Conservation (phyloP, 2,888 invertebrate genomes). For the Orchestes rusci region DNA sequence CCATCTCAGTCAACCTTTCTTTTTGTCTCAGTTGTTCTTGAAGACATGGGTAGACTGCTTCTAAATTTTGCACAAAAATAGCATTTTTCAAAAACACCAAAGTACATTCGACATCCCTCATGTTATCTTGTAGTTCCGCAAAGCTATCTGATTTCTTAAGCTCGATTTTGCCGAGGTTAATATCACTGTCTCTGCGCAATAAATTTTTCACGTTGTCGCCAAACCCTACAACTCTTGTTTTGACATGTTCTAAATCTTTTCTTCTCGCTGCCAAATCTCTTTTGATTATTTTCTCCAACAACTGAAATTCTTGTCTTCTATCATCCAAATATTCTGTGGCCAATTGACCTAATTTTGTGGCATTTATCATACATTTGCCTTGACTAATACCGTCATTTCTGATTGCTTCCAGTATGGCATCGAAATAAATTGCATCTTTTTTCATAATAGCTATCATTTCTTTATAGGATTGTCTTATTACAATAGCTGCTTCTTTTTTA, state of each 20-base stretch:
- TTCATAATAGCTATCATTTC: slow-evolving; percentile 56
- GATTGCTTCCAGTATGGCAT: slow-evolving; percentile 53
- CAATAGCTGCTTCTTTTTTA: slow-evolving; percentile 57
- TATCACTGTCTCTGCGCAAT: slow-evolving; percentile 42
- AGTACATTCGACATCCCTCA: slow-evolving; percentile 40
- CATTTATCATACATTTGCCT: slow-evolving; percentile 55
- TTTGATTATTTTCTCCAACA: slow-evolving; percentile 53
- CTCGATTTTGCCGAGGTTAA: slow-evolving; percentile 34
- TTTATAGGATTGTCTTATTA: slow-evolving; percentile 56
- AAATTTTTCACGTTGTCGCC: slow-evolving; percentile 44
- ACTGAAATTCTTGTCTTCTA: slow-evolving; percentile 53
- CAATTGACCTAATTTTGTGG: slow-evolving; percentile 59
- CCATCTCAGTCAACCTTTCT: slow-evolving; percentile 31
- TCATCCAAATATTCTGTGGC: slow-evolving; percentile 61
- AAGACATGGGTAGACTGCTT: slow-evolving; percentile 42
- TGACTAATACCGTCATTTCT: slow-evolving; percentile 54
- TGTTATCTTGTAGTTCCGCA: slow-evolving; percentile 36
- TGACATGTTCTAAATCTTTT: slow-evolving; percentile 49
- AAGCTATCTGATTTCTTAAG: slow-evolving; percentile 33
- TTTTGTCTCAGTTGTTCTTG: slow-evolving; percentile 35
- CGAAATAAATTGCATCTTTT: slow-evolving; percentile 60
- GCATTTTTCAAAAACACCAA: slow-evolving; percentile 41
- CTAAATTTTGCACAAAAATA: slow-evolving; percentile 42
- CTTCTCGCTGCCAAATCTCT: slow-evolving; percentile 56
- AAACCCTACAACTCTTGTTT: slow-evolving; percentile 41